Evolutionary conservation across 1,140 invertebrate genomes (phyloP).

Genomic region (Drosophila seguyi): DNA sequence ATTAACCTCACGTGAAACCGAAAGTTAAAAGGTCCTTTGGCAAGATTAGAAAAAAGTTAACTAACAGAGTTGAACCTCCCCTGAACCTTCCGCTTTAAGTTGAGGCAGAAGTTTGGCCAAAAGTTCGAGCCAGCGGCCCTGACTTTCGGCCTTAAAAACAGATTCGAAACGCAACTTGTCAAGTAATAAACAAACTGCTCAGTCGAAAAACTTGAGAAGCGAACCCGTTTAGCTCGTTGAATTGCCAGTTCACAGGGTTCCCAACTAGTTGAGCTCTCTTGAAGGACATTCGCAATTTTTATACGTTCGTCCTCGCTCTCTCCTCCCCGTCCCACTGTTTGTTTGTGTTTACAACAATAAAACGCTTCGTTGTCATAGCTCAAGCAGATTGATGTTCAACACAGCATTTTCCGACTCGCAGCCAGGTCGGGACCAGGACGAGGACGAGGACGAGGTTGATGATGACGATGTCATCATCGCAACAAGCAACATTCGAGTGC

Average conservation of each 20-base stretch:
- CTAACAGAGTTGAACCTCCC: conserved; percentile 7
- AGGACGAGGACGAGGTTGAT: conserved; percentile 19
- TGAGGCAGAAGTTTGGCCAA: conserved; percentile 15
- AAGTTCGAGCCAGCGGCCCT: conserved; percentile 1
- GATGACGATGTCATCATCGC: conserved; percentile 56
- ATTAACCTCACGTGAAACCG: conserved; percentile 10
- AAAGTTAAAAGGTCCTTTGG: conserved; percentile 9
- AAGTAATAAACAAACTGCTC: conserved; percentile 49
- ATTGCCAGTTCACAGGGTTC: conserved; percentile 36
- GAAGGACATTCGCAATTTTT: conserved; percentile 33
- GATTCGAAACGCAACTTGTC: conserved; percentile 39
- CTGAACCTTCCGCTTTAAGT: background rate
- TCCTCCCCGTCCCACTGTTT: conserved; percentile 6
- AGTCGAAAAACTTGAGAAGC: conserved; percentile 45
- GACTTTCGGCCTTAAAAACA: conserved; percentile 34
- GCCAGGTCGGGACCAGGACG: conserved; percentile 13
- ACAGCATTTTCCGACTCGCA: conserved; percentile 42
- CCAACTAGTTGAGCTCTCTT: conserved; percentile 27
- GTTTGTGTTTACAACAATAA: conserved; percentile 74
- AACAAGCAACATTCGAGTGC: conserved; percentile 63
- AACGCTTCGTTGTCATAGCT: conserved; percentile 80
- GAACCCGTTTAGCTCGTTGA: conserved; percentile 41
- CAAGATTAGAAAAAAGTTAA: conserved; percentile 34
- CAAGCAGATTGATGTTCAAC: conserved; percentile 75
- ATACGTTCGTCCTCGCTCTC: conserved; percentile 1